Evolutionary conservation across 2,888 invertebrate genomes (phyloP), one percentile per base, ranked within the genome.

Genomic region (Myathropa florea): DNA sequence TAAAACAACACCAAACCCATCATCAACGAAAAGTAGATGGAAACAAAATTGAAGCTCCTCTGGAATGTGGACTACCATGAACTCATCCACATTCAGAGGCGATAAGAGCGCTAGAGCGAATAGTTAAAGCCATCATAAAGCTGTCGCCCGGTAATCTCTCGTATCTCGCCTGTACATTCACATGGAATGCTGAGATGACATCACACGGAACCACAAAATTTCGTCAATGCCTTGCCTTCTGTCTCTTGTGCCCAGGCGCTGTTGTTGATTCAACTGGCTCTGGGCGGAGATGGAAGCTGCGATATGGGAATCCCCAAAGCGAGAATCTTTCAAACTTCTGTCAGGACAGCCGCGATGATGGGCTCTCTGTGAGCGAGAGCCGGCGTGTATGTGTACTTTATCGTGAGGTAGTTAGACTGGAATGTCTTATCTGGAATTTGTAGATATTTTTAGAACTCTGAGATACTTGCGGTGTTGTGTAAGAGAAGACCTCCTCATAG

Each of bases 31-130:
- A 23, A 63, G 2, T n/a, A 64, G 10, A 10, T 39, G 14, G 18
- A 57, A 57, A 24, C 18, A 59, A 26, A 33, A 68, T 53, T 21
- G 30, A 78, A 70, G 68, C 71, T 78, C 24, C 24, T 23, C 2
- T 60, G 79, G 79, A 79, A 79, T 79, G 79, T 72, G 71, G 71
- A 65, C 57, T 71, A 33, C 64, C 71, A 65, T 79, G 79, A 79
- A 30, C 79, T 59, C 65, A 14, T 26, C 57, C 57, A 26, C 57
- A 36, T 36, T 26, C 6, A 23, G 10, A 65, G 76, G 57, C 57
- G 57, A 57, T 57, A 76, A 46, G 3, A 53, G n/a, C 39, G 28
- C 46, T 67, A 59, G 36, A 60, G 67, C 46, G 30, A 46, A 46
- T 46, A 46, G 46, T 46, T 46, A 46, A 46, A 46, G 46, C 18